These are phyloP conservation scores for Erebia epiphron DNA, from an alignment of 2,888 invertebrate species.

Conservation along the genomic window DNA sequence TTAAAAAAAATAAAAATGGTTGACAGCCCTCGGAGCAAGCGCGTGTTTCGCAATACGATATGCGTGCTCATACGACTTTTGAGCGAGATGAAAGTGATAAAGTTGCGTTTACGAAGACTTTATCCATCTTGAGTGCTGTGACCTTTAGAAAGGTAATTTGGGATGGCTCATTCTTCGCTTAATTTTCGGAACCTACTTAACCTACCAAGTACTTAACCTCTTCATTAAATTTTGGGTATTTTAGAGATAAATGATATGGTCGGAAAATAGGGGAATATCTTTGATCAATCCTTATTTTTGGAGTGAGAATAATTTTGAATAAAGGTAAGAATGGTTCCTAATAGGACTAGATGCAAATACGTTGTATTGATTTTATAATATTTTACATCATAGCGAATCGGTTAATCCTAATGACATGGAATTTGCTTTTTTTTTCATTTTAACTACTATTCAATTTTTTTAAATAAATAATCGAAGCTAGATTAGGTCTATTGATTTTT, in stretches of 20 bases:
- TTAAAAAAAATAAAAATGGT: not conserved
- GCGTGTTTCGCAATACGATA: constrained; percentile 50
- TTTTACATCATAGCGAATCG: too few relatives aligned
- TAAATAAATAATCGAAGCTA: too few relatives aligned
- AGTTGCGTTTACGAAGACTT: constrained; percentile 16
- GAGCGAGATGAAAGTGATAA: constrained; percentile 61
- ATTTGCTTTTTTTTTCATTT: too few relatives aligned
- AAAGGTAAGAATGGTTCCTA: too few relatives aligned
- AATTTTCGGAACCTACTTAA: not conserved
- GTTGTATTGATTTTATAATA: too few relatives aligned
- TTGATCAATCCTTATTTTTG: not conserved
- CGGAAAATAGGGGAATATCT: not conserved
- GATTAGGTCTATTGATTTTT: too few relatives aligned
- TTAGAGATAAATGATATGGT: not conserved
- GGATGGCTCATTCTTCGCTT: not conserved
- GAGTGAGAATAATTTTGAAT: too few relatives aligned
- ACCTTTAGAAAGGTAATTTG: constrained; percentile 35
- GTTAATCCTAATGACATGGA: too few relatives aligned
- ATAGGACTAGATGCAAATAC: too few relatives aligned
- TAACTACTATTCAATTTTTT: too few relatives aligned
- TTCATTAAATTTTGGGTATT: not conserved
- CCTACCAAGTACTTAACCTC: not conserved
- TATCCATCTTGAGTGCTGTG: constrained; percentile 30
- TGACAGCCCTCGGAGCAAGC: constrained; percentile 30
- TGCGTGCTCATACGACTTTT: constrained; percentile 38